These are phyloP conservation scores for Eudyptes chrysolophus DNA, from an alignment of 2,113 vertebrate species.

Conservation along the genomic window DNA sequence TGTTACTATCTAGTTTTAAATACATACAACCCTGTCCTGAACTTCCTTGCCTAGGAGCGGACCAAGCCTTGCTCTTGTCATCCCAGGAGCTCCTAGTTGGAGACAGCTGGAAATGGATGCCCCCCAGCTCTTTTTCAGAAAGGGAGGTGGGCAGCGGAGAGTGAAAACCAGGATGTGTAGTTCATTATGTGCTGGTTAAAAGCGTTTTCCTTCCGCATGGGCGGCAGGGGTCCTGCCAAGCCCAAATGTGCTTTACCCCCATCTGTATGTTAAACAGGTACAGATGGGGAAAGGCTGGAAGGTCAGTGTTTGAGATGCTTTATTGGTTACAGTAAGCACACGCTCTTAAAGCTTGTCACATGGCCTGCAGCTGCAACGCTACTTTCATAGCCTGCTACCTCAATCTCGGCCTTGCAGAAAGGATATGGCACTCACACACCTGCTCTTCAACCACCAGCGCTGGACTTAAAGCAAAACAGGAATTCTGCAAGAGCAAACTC, in stretches of 20 bases:
- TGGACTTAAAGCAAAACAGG: accelerated
- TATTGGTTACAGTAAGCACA: not conserved
- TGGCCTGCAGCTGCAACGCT: not conserved
- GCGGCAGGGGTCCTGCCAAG: not conserved
- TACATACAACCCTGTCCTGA: not conserved
- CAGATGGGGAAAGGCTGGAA: slow-evolving; percentile 37
- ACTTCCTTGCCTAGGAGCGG: not conserved
- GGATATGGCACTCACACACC: not conserved
- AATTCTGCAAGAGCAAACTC: not conserved
- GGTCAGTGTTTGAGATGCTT: slow-evolving; percentile 1
- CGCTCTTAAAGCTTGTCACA: not conserved
- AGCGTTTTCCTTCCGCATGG: not conserved
- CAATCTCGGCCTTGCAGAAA: not conserved
- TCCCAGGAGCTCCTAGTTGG: not conserved
- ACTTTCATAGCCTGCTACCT: not conserved
- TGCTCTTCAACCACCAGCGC: not conserved
- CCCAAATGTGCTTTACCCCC: not conserved
- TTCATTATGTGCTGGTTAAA: not conserved
- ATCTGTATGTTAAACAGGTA: slow-evolving; percentile 20
- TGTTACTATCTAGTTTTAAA: not conserved
- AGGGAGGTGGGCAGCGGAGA: not conserved
- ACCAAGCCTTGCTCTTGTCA: not conserved
- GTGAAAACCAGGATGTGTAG: not conserved
- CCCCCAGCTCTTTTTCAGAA: not conserved
- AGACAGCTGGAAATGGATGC: not conserved